These are phyloP conservation scores for Festucalex cinctus DNA, from an alignment of 2,113 vertebrate genomes.

Conservation along the genomic window DNA sequence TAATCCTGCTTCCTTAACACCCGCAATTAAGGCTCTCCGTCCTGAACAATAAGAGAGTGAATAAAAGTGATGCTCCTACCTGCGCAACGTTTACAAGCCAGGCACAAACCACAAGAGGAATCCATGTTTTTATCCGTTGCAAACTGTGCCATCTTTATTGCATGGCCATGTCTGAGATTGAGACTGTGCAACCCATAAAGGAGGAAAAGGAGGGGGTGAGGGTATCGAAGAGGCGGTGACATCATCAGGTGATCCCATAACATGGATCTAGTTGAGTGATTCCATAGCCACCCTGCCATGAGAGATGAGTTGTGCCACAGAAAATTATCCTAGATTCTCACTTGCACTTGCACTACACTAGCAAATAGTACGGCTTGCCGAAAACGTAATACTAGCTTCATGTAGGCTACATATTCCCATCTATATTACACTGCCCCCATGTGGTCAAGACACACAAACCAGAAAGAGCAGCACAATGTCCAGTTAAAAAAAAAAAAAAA, in stretches of 20 bases:
- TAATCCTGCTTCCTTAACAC: neutral
- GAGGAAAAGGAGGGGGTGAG: neutral
- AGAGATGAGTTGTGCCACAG: neutral
- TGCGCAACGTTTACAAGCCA: neutral
- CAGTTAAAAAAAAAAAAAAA: too few relatives aligned
- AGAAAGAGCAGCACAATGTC: too few relatives aligned
- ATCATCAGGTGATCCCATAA: slow-evolving; percentile 8
- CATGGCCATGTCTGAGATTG: neutral
- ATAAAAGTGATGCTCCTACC: neutral
- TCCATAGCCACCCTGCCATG: neutral
- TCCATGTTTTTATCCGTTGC: neutral
- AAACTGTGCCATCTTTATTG: neutral
- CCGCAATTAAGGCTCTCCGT: neutral
- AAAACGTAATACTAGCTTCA: too few relatives aligned
- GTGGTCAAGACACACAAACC: too few relatives aligned
- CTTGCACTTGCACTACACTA: too few relatives aligned
- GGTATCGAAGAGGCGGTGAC: slow-evolving; percentile 16
- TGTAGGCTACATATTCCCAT: too few relatives aligned
- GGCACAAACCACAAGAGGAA: neutral
- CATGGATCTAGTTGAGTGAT: neutral
- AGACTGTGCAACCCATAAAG: neutral
- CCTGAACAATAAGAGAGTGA: neutral
- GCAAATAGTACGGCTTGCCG: too few relatives aligned
- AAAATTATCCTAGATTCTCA: neutral
- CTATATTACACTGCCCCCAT: too few relatives aligned